A percentile compares a stretch with the other conserved stretches of the same genome.
These are phyloP conservation scores for Furcifer pardalis DNA, from an alignment of 2,797 vertebrate genomes.

Conservation along the genomic window DNA sequence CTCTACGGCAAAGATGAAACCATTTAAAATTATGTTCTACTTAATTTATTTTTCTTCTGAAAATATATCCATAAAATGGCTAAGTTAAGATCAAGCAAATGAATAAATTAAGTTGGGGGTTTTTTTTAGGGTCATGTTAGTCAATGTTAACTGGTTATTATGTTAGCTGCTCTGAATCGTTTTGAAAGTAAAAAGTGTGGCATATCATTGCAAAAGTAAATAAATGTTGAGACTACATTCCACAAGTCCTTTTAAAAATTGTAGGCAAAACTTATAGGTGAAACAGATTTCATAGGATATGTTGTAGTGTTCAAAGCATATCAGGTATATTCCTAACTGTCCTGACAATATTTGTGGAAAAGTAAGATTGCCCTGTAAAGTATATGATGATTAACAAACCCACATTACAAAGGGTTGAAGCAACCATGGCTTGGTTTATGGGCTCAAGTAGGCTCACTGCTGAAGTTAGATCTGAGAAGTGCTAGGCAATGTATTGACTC, in stretches of 20 bases:
- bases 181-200: background rate
- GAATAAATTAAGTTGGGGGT: background rate
- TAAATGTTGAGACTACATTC: background rate
- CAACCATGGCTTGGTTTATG: background rate
- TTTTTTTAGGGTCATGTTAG: background rate
- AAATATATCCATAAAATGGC: background rate
- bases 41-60: background rate
- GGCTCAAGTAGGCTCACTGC: background rate
- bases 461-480: background rate
- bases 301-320: background rate
- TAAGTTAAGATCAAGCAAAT: background rate
- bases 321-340: background rate
- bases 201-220: background rate
- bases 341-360: background rate
- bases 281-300: background rate
- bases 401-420: background rate
- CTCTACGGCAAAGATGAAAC: background rate
- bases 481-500: background rate
- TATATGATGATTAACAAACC: background rate
- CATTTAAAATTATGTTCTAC: background rate
- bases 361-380: background rate
- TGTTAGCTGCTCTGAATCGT: background rate
- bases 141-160: too few species aligned
- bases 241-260: background rate
- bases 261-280: background rate